Conservation (phyloP, 1,140 invertebrate genomes). For the Augochlora pura region DNA sequence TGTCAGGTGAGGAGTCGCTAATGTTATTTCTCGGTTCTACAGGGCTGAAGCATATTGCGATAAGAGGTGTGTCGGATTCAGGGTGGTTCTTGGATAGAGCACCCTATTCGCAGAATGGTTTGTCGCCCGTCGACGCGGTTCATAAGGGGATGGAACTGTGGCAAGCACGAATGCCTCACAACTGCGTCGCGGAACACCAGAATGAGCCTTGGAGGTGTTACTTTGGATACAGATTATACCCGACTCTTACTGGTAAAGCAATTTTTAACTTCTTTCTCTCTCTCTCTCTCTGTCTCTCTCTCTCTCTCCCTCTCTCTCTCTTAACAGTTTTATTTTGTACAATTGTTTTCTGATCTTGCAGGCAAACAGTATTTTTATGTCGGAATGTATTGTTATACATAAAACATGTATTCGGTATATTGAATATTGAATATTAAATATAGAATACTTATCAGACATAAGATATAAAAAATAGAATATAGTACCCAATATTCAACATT, state of each 20-base stretch:
- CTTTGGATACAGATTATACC: slow-evolving; percentile 94
- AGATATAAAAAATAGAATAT: too few species aligned
- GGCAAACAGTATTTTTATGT: too few species aligned
- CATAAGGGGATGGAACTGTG: slow-evolving; percentile 90
- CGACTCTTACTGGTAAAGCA: slow-evolving; percentile 88
- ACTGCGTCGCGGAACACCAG: slow-evolving; percentile 85
- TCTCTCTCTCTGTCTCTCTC: too few species aligned
- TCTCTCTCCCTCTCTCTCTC: too few species aligned
- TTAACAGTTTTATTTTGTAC: too few species aligned
- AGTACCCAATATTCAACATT: too few species aligned
- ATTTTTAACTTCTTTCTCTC: too few species aligned
- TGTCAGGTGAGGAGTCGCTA: not conserved
- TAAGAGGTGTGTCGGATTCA: slow-evolving; percentile 92
- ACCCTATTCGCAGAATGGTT: slow-evolving; percentile 81
- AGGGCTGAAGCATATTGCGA: slow-evolving; percentile 84
- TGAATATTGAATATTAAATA: too few species aligned
- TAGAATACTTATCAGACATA: too few species aligned
- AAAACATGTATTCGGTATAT: too few species aligned
- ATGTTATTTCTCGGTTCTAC: slow-evolving; percentile 9
- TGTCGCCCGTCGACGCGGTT: slow-evolving; percentile 84
- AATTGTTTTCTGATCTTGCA: too few species aligned
- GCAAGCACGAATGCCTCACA: slow-evolving; percentile 89
- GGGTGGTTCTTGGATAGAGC: slow-evolving; percentile 96
- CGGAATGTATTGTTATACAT: too few species aligned
- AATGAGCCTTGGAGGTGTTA: slow-evolving; percentile 94